Evolutionary conservation across 2,888 invertebrate species (phyloP), one percentile per base, ranked within the genome.

Genomic region (Tetrapedia diversipes): DNA sequence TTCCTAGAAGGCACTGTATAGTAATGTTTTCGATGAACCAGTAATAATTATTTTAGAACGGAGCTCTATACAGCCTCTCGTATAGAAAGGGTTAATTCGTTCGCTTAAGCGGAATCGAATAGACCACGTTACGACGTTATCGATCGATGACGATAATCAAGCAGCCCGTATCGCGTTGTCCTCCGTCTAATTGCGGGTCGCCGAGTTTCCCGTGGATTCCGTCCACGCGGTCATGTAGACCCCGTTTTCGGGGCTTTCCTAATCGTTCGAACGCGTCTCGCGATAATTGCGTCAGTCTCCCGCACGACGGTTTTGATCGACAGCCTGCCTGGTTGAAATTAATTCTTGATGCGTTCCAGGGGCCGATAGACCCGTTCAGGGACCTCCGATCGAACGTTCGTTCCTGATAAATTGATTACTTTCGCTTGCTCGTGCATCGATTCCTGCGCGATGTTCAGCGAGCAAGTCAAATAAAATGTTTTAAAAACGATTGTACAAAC

Each of bases 131-230:
- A 64, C 22, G 61, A 41, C 39, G 41, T 47, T n/a, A 41, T 39
- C 57, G 78, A 75, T 80, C 80, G 80, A 80, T 74, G 49, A 74
- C 56, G 56, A 74, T 80, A 78, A 78, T 78, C 78, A 43, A 67
- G 64, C 78, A 67, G 64, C 78, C 78, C 80, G 70, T 75, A 80
- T 78, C 67, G 61, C 37, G 22, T 29, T 57, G 75, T 78, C 70
- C 74, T 78, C 65, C 67, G 78, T 47, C 64, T 80, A 78, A 78
- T 80, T 78, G 60, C 65, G 60, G 45, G 60, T 53, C 49, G 29
- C 41, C 43, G 32, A 32, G n/a, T n/a, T 49, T 16, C 47, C 43
- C 29, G 32, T 37, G n/a, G 34, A 53, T 57, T 22, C 34, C 16
- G 19, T 19, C 27, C 22, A 57, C 39, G 24, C 39, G 51, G 74